Evolutionary conservation across 1,140 invertebrate species (phyloP).

Genomic region (Habropoda laboriosa): DNA sequence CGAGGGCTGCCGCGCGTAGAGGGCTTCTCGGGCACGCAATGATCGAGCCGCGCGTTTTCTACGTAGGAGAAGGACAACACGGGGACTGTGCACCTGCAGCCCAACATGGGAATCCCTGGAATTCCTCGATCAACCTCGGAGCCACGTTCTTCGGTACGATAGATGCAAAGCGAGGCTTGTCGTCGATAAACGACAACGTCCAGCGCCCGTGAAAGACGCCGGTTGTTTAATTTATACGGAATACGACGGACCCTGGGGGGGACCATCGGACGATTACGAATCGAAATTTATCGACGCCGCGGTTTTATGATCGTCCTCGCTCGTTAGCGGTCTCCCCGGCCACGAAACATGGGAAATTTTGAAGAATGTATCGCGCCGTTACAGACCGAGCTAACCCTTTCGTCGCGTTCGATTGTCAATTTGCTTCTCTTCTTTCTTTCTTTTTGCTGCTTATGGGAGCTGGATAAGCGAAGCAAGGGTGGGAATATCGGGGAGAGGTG

Average conservation of each 20-base stretch:
- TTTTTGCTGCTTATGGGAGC: too few relatives aligned
- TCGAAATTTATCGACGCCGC: conserved; percentile 39
- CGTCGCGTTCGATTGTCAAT: not conserved
- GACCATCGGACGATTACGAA: conserved; percentile 8
- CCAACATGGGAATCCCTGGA: conserved; percentile 63
- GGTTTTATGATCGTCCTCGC: conserved; percentile 23
- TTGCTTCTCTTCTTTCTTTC: too few relatives aligned
- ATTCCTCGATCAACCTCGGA: conserved; percentile 61
- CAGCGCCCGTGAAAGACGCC: conserved; percentile 39
- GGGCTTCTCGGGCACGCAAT: conserved; percentile 46
- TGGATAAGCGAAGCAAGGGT: too few relatives aligned
- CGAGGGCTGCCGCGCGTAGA: conserved; percentile 14
- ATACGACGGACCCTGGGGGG: not conserved
- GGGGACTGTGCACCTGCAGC: conserved; percentile 52
- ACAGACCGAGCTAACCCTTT: not conserved
- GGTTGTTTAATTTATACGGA: conserved; percentile 46
- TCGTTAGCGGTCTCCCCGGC: conserved; percentile 29
- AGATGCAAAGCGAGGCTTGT: conserved; percentile 65
- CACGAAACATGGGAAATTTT: not conserved
- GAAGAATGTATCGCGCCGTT: not conserved
- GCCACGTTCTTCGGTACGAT: conserved; percentile 55
- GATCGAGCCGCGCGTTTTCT: conserved; percentile 30
- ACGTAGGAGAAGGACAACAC: conserved; percentile 39
- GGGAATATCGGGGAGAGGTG: too few relatives aligned
- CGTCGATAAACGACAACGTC: conserved; percentile 55